phyloP scores from a whole-genome alignment of 1,140 invertebrate genomes.

The Trialeurodes vaporariorum region DNA sequence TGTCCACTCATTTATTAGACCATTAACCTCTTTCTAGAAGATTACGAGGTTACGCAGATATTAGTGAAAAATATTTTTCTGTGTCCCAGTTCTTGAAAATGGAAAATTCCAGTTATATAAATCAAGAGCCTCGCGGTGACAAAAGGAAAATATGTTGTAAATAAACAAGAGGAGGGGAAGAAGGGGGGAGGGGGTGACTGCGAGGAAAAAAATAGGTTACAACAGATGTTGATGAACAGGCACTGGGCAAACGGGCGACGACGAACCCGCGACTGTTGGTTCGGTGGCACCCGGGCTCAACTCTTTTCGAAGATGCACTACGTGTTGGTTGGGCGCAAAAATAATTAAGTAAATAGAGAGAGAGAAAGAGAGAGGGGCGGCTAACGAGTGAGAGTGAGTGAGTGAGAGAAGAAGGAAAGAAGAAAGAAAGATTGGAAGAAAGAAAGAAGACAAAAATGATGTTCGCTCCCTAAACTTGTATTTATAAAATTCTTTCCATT shows the following conservation, averaged over 20 bases:
- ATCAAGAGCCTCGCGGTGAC: background rate
- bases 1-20: background rate
- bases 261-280: background rate
- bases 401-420: background rate
- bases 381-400: background rate
- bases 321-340: background rate
- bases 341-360: constrained; percentile 1
- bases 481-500: background rate
- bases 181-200: background rate
- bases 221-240: background rate
- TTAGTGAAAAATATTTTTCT: background rate
- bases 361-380: no score
- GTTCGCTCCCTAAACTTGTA: background rate
- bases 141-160: background rate
- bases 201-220: background rate
- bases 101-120: background rate
- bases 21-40: background rate
- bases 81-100: background rate
- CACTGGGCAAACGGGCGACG: background rate
- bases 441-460: background rate
- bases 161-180: background rate
- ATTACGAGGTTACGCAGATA: background rate
- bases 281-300: no score
- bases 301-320: no score
- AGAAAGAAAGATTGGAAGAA: background rate